These are phyloP conservation scores for Stegastes partitus DNA, from an alignment of 2,113 vertebrate genomes.

Conservation along the genomic window DNA sequence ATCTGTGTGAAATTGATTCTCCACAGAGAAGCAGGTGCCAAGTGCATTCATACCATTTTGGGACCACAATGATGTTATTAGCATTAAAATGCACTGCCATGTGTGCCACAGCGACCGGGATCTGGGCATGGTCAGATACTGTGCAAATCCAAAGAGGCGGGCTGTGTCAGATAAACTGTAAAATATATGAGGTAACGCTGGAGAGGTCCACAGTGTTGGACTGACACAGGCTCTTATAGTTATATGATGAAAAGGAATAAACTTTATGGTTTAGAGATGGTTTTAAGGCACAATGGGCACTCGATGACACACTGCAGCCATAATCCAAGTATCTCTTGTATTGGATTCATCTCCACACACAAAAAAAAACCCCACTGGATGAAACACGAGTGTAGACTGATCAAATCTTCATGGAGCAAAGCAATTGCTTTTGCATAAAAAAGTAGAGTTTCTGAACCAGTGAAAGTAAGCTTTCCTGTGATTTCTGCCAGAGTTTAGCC, in stretches of 20 bases:
- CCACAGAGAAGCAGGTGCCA: conserved; percentile 61
- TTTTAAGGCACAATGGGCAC: not conserved
- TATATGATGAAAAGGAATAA: not conserved
- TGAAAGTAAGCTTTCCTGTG: conserved; percentile 19
- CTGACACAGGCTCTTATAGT: not conserved
- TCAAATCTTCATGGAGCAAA: conserved; percentile 30
- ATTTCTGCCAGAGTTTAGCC: conserved; percentile 32
- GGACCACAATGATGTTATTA: conserved; percentile 74
- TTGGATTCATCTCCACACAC: not conserved
- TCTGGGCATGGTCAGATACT: conserved; percentile 31
- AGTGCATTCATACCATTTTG: conserved; percentile 42
- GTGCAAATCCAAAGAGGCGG: conserved; percentile 22
- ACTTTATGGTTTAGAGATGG: not conserved
- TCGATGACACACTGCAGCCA: not conserved
- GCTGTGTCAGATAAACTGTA: not conserved
- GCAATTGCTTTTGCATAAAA: conserved; percentile 16
- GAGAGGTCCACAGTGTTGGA: conserved; percentile 4
- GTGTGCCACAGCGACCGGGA: conserved; percentile 59
- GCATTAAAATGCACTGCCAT: conserved; percentile 75
- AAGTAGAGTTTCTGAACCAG: conserved; percentile 18
- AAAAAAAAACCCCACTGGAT: conserved; percentile 6
- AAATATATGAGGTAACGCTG: not conserved
- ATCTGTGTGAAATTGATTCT: conserved; percentile 36
- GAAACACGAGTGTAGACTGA: conserved; percentile 32
- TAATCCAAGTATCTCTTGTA: conserved; percentile 2